Conservation (phyloP, 2,888 invertebrate genomes). For the Chalcis sispes region DNA sequence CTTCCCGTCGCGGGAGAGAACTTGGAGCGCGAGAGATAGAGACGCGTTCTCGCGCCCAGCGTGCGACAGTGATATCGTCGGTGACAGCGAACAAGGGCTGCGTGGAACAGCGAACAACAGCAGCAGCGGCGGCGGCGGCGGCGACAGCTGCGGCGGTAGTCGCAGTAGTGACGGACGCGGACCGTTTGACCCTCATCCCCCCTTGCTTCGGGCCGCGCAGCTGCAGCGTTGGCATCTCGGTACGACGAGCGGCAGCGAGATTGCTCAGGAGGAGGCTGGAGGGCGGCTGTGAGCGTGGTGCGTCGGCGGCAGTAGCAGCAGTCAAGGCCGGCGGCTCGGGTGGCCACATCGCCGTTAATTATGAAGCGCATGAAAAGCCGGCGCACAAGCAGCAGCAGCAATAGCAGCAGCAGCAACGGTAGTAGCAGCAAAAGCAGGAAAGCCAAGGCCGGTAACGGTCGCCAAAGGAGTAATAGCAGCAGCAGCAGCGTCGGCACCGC, state of each 20-base stretch:
- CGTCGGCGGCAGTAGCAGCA: background rate
- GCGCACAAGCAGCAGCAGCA: constrained; percentile 31
- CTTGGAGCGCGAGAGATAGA: too few species aligned
- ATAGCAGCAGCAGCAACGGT: constrained; percentile 8
- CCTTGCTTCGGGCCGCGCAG: background rate
- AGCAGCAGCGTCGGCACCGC: background rate
- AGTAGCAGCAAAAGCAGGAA: background rate
- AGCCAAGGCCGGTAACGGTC: background rate
- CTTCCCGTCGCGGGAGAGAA: too few species aligned
- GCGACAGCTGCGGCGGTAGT: background rate
- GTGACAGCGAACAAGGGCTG: background rate
- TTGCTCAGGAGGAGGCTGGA: background rate
- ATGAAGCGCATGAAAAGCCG: constrained; percentile 71
- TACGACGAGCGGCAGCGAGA: background rate
- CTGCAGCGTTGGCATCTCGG: background rate
- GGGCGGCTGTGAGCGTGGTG: background rate
- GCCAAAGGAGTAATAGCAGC: constrained; percentile 12
- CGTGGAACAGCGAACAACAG: background rate
- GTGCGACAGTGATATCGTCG: background rate
- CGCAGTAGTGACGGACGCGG: constrained; percentile 18
- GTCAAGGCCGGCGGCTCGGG: constrained; percentile 35
- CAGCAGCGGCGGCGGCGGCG: too few species aligned
- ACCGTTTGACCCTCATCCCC: background rate
- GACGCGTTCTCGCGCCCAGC: too few species aligned
- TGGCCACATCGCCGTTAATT: constrained; percentile 59